Percentiles rank a stretch among this genome's conserved stretches.
Conservation (phyloP, 1,140 invertebrate species). For the Teleogryllus occipitalis region DNA sequence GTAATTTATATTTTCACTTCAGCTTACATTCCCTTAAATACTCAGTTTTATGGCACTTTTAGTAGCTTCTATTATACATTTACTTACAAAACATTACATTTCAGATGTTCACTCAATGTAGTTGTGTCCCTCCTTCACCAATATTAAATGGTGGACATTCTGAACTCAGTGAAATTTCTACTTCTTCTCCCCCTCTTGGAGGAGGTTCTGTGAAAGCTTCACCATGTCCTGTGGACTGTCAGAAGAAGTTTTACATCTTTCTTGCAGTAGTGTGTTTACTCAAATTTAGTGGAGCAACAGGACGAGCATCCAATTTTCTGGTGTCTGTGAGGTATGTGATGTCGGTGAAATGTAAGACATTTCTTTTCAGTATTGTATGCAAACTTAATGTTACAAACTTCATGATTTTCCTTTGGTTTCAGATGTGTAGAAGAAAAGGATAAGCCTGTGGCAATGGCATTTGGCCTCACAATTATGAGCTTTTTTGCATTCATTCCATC, state of each 20-base stretch:
- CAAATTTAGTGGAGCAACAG: conserved; percentile 57
- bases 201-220: conserved; percentile 42
- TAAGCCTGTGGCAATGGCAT: conserved; percentile 49
- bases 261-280: conserved; percentile 55
- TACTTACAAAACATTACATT: conserved; percentile 10
- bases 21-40: background rate
- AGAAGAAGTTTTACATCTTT: conserved; percentile 54
- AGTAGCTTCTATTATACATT: background rate
- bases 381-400: background rate
- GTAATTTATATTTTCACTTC: conserved; percentile 28
- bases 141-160: conserved; percentile 11
- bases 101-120: conserved; percentile 27
- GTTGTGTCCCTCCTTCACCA: conserved; percentile 18
- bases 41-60: background rate
- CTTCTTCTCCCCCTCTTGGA: background rate
- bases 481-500: conserved; percentile 48
- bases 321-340: conserved; percentile 48
- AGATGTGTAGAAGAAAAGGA: conserved; percentile 48
- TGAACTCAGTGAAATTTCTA: background rate
- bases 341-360: background rate
- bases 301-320: conserved; percentile 57
- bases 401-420: conserved; percentile 27
- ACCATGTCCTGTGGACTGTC: conserved; percentile 57
- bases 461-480: conserved; percentile 41
- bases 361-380: background rate